Conservation (phyloP, 2,888 invertebrate species). For the Megamerina dolium region DNA sequence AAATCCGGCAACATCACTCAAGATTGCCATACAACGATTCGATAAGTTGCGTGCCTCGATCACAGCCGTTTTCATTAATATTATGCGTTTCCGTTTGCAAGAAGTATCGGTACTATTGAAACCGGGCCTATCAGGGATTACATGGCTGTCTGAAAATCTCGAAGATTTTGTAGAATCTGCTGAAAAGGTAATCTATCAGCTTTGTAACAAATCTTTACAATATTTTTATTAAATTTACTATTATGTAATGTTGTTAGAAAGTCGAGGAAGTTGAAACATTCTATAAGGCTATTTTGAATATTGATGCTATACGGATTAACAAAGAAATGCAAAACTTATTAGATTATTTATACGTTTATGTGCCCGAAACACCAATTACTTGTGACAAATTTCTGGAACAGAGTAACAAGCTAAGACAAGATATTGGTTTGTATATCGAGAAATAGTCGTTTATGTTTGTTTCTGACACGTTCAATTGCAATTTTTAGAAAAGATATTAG, state of each 20-base stretch:
- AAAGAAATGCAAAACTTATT: constrained; percentile 61
- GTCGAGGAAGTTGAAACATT: constrained; percentile 32
- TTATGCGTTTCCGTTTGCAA: constrained; percentile 62
- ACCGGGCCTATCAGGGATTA: constrained; percentile 70
- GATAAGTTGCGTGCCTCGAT: constrained; percentile 53
- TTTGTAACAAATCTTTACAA: not conserved
- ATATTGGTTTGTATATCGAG: too few species aligned
- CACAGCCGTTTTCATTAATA: constrained; percentile 57
- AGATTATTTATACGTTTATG: constrained; percentile 56
- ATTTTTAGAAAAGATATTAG: constrained; percentile 50
- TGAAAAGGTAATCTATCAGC: constrained; percentile 54
- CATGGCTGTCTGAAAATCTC: constrained; percentile 72
- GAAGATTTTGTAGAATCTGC: constrained; percentile 48
- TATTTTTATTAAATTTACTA: not conserved
- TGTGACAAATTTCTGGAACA: constrained; percentile 59
- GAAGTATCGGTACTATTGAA: constrained; percentile 66
- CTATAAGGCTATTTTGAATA: constrained; percentile 56
- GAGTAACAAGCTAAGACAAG: constrained; percentile 54
- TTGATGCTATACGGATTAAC: constrained; percentile 70
- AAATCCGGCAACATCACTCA: constrained; percentile 57
- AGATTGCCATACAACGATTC: constrained; percentile 58
- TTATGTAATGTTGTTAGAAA: constrained; percentile 23
- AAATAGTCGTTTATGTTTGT: not conserved
- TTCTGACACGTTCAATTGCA: not conserved
- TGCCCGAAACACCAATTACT: constrained; percentile 58